These are phyloP conservation scores for Ifrita kowaldi DNA, from an alignment of 2,113 vertebrate species.

Conservation along the genomic window DNA sequence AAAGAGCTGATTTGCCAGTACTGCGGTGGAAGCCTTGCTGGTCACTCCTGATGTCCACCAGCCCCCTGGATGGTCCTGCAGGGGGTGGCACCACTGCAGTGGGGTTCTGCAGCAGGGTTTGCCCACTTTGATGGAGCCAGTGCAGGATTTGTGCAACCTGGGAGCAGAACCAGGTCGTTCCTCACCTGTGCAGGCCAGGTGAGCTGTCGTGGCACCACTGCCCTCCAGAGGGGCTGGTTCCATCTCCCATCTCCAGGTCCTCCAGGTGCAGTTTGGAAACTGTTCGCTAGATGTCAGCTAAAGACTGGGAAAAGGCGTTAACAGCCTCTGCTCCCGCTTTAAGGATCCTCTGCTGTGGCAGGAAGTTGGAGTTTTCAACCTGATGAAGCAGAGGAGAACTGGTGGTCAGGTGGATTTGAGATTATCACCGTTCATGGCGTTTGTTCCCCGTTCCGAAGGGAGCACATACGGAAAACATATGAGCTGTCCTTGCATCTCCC, in stretches of 20 bases:
- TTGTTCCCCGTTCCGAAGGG: neutral
- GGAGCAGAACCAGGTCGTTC: neutral
- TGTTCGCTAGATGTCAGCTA: constrained; percentile 57
- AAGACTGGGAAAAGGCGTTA: neutral
- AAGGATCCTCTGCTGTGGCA: neutral
- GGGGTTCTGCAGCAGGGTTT: neutral
- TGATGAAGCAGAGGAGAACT: neutral
- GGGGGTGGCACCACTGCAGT: neutral
- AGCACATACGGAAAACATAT: accelerated
- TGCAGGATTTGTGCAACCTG: neutral
- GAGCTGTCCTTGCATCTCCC: neutral
- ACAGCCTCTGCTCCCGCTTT: neutral
- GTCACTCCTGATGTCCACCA: neutral
- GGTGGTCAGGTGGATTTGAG: neutral
- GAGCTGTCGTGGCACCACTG: neutral
- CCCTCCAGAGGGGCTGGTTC: neutral
- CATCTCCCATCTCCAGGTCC: neutral
- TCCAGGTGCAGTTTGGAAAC: constrained; percentile 9
- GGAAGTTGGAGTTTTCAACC: neutral
- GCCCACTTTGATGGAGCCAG: neutral
- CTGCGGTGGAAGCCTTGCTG: neutral
- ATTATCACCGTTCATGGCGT: neutral
- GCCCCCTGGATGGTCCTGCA: neutral
- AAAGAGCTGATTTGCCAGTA: neutral
- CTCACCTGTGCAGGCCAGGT: neutral